Evolutionary conservation across 2,113 vertebrate species (phyloP), one percentile per base, ranked within the genome.

Genomic region (Casuarius casuarius): DNA sequence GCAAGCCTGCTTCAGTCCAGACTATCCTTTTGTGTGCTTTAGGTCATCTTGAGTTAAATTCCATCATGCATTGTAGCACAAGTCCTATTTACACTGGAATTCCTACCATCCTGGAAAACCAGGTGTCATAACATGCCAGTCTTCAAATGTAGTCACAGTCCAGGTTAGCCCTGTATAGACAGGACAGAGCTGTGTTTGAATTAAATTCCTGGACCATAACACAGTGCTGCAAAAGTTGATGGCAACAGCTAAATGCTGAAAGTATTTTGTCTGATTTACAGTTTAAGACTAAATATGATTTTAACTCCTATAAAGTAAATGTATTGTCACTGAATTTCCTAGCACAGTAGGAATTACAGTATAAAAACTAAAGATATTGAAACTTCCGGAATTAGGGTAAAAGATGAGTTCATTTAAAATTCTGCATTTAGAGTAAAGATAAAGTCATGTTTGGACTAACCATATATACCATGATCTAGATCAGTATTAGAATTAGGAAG

Each of bases 381-480:
- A 66, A 72, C 51, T 59, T n/a, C 25, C 67, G 80, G 33, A 93
- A 61, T 68, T 28, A 51, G 20, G 9, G 10, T 65, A 73, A 44
- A 78, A 56, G 56, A 75, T 7, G 79, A 84, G 58, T 81, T 80
- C 33, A 81, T 81, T 56, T 58, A 46, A 46, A 68, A 66, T 54
- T 58, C 9, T 84, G 21, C 8, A 31, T 82, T 84, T 70, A 54
- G 44, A 31, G 42, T 62, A n/a, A 46, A 66, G 25, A 42, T 35
- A 68, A 12, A 11, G 46, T 2, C 1, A 12, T 28, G 12, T 66
- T 94, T 85, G 8, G 13, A 26, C 25, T 94, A 71, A 93, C 84
- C 5, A 11, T 33, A 1, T 0, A 23, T 14, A 83, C 5, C 28
- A 44, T 49, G 29, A 82, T 1, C 2, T 7, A 87, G 28, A n/a